These are phyloP conservation scores for Rhingia rostrata DNA, from an alignment of 2,888 invertebrate species.

Conservation along the genomic window DNA sequence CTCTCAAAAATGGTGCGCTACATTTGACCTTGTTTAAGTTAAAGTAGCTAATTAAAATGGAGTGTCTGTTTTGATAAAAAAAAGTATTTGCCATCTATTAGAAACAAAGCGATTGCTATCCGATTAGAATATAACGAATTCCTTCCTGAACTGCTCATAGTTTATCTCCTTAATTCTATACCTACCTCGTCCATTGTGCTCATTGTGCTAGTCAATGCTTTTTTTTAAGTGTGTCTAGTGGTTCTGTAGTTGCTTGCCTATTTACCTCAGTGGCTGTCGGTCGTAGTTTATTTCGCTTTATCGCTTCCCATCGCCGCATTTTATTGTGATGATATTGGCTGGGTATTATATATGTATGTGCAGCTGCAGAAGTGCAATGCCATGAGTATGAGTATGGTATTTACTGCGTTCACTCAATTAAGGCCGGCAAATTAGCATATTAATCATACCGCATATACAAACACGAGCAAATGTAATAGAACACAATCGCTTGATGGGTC, in stretches of 20 bases:
- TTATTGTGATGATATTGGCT: conserved; percentile 48
- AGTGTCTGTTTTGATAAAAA: too few species aligned
- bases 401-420: conserved; percentile 71
- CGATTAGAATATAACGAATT: neutral
- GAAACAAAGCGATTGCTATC: neutral
- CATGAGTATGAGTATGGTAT: conserved; percentile 35
- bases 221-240: conserved; percentile 14
- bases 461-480: conserved; percentile 18
- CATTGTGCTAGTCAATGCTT: neutral
- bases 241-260: conserved; percentile 35
- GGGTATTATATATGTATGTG: conserved; percentile 8
- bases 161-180: neutral
- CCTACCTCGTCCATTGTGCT: neutral
- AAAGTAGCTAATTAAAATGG: too few species aligned
- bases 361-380: conserved; percentile 37
- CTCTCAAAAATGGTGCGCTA: too few species aligned
- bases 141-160: neutral
- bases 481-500: conserved; percentile 40
- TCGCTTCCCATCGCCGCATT: conserved; percentile 57
- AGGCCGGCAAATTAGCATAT: conserved; percentile 72
- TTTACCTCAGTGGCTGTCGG: conserved; percentile 31
- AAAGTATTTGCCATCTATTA: too few species aligned
- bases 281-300: conserved; percentile 54
- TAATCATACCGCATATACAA: conserved; percentile 52
- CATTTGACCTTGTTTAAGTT: too few species aligned